Percentiles rank a stretch among this genome's conserved stretches.
phyloP scores from a whole-genome alignment of 2,797 vertebrate genomes.

The Adelosebastes latens region DNA sequence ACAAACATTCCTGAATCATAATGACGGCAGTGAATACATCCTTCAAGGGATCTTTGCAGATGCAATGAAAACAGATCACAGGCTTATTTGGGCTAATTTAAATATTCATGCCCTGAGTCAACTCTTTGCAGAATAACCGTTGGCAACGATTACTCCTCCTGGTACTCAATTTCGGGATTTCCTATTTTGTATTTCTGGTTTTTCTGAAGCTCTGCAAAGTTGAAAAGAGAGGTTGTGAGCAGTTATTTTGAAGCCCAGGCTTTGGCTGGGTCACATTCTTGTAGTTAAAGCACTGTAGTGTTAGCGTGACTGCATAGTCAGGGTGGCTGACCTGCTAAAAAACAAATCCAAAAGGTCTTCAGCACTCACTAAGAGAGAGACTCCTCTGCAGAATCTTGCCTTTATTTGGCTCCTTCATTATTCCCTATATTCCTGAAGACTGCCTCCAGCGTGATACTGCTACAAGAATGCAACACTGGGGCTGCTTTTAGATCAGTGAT shows the following conservation, averaged over 20 bases:
- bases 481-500: slow-evolving; percentile 36
- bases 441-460: slow-evolving; percentile 48
- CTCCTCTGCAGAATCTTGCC: slow-evolving; percentile 12
- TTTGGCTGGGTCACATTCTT: slow-evolving; percentile 4
- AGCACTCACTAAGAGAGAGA: slow-evolving; percentile 1
- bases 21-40: slow-evolving; percentile 30
- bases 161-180: neutral
- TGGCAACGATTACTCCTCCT: slow-evolving; percentile 9
- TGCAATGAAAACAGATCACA: slow-evolving; percentile 42
- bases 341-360: slow-evolving; percentile 30
- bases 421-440: slow-evolving; percentile 43
- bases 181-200: neutral
- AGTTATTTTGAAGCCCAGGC: neutral
- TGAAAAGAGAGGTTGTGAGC: neutral
- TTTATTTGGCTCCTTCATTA: slow-evolving; percentile 48
- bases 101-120: slow-evolving; percentile 41
- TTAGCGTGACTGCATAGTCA: neutral
- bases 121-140: slow-evolving; percentile 10
- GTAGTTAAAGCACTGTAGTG: neutral
- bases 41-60: slow-evolving; percentile 31
- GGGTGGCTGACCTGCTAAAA: slow-evolving; percentile 22
- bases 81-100: slow-evolving; percentile 31
- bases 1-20: slow-evolving; percentile 22
- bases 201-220: slow-evolving; percentile 3
- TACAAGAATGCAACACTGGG: slow-evolving; percentile 19